Evolutionary conservation across 2,113 vertebrate species (phyloP), one percentile per base, ranked within the genome.

Genomic region (Agapornis roseicollis): DNA sequence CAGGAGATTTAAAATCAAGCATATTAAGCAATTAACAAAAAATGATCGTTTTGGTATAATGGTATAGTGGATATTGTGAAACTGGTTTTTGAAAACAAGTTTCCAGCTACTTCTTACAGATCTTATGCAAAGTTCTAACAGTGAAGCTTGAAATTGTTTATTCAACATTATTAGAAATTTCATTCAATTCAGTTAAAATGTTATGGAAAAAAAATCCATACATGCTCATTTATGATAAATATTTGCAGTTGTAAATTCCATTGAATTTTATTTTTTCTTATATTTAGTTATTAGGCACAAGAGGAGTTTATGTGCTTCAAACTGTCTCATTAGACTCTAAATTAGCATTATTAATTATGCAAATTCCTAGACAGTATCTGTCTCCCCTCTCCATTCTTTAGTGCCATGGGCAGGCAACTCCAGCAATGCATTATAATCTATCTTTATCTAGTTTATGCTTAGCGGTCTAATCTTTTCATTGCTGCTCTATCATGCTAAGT

Each of bases 341-440:
- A 96, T 96, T 93, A 88, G 2, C n/a, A 94, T 93, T 95, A 78
- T 89, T 83, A 96, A 96, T 97, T 89, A 90, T 85, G 31, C 68
- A 93, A 94, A 95, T 82, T 96, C 84, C 89, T 85, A 55, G 80
- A 37, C 46, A 88, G 73, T 94, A 29, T 63, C 85, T 80, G 24
- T 71, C 76, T 52, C 44, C 31, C 85, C 60, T 53, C 74, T 97
- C 70, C 24, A 79, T 78, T 95, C 90, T 96, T 94, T 92, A 89
- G 76, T 93, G 93, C 37, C 97, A 98, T 98, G 97, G 96, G 35
- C 98, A 98, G 98, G 85, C 98, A 98, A 98, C 98, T 98, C 98
- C 98, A 98, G 98, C 97, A 96, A 93, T 90, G 23, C 86, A 94
- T 89, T 97, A 42, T 96, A 89, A 80, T 94, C 31, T 95, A 49